Conservation (phyloP, 2,797 vertebrate species). For the Phrynocephalus vlangalii region DNA sequence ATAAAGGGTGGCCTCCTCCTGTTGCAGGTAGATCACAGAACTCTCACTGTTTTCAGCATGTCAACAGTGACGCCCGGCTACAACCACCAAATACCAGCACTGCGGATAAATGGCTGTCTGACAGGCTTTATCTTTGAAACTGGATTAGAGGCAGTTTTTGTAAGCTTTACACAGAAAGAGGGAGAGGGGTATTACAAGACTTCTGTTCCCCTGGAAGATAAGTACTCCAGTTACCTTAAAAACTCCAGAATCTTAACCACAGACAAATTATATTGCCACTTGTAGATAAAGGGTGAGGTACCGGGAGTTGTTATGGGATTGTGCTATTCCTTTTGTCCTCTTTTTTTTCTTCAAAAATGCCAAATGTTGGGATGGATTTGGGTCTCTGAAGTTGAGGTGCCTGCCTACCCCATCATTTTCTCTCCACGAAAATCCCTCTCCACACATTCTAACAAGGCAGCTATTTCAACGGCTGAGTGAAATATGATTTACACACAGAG, state of each 20-base stretch:
- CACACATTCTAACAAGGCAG: not conserved
- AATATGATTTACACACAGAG: not conserved
- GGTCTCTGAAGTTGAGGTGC: not conserved
- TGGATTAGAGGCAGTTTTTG: conserved; percentile 26
- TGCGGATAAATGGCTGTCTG: conserved; percentile 27
- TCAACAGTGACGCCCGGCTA: conserved; percentile 46
- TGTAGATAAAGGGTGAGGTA: not conserved
- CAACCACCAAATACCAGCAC: conserved; percentile 36
- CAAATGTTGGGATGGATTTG: not conserved
- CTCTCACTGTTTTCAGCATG: conserved; percentile 37
- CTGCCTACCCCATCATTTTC: not conserved
- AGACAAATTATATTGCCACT: not conserved
- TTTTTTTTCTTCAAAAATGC: not conserved
- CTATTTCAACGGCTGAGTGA: not conserved
- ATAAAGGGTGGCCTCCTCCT: conserved; percentile 47
- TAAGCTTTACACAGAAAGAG: conserved; percentile 16
- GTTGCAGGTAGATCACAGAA: conserved; percentile 64
- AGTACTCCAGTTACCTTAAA: not conserved
- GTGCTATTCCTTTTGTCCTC: not conserved
- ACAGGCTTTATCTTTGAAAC: conserved; percentile 46
- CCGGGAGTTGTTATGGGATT: not conserved
- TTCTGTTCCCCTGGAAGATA: conserved; percentile 11
- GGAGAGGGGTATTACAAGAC: not conserved
- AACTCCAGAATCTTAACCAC: not conserved
- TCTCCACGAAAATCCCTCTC: not conserved